Conservation (phyloP, 1,140 invertebrate species). For the Drosophila nannoptera region DNA sequence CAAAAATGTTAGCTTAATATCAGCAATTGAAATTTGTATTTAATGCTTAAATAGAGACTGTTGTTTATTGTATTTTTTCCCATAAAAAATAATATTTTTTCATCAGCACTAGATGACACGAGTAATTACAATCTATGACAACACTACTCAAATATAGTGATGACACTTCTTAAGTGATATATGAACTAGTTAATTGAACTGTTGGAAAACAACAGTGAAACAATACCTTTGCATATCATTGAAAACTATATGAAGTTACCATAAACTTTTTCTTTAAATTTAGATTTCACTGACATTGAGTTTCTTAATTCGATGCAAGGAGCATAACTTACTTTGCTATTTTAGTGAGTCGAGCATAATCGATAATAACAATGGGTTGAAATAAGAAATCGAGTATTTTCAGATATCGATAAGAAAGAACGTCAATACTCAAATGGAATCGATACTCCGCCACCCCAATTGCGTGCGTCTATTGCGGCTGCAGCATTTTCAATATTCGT, state of each 20-base stretch:
- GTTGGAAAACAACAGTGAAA: not conserved
- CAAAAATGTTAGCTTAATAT: too few relatives aligned
- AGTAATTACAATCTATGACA: slow-evolving; percentile 5
- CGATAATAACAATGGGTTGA: not conserved
- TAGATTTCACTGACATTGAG: too few relatives aligned
- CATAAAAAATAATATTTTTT: not conserved
- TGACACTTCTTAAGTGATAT: not conserved
- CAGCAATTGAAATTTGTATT: not conserved
- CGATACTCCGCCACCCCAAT: slow-evolving; percentile 34
- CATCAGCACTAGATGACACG: not conserved
- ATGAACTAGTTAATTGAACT: not conserved
- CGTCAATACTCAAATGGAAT: slow-evolving; percentile 20
- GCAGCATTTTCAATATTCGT: slow-evolving; percentile 57
- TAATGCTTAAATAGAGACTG: not conserved
- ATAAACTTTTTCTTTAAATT: too few relatives aligned
- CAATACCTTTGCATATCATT: not conserved
- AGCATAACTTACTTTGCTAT: not conserved
- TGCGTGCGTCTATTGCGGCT: slow-evolving; percentile 42
- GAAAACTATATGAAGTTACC: not conserved
- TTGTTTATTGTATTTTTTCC: not conserved
- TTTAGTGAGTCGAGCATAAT: not conserved
- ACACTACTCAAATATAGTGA: slow-evolving; percentile 14
- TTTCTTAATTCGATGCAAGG: too few relatives aligned
- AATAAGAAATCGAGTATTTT: not conserved
- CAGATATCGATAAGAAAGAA: slow-evolving; percentile 16